phyloP scores from a whole-genome alignment of 1,140 invertebrate genomes.

The Cryptotermes secundus region DNA sequence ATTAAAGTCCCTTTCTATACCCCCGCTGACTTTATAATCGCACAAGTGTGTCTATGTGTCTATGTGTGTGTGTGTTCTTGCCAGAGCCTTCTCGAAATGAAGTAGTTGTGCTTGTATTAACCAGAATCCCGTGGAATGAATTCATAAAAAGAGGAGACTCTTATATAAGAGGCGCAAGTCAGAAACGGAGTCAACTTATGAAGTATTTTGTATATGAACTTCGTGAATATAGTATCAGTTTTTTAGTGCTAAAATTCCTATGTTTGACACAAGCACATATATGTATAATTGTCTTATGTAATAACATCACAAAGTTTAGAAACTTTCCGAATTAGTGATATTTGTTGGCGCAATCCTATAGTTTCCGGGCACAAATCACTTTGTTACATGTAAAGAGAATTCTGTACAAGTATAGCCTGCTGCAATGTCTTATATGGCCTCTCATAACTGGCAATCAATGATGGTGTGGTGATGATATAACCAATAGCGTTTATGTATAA shows the following conservation, averaged over 20 bases:
- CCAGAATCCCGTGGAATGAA: neutral
- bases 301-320: too few species aligned
- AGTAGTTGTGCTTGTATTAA: neutral
- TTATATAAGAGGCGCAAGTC: neutral
- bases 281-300: too few species aligned
- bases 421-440: too few species aligned
- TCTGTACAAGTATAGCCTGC: too few species aligned
- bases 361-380: too few species aligned
- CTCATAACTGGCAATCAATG: too few species aligned
- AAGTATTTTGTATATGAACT: neutral
- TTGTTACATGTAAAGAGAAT: too few species aligned
- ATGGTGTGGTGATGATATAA: too few species aligned
- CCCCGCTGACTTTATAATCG: neutral
- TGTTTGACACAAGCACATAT: neutral
- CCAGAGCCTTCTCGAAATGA: neutral
- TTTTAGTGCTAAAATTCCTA: neutral
- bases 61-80: neutral
- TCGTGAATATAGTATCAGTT: neutral
- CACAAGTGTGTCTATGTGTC: neutral
- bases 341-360: too few species aligned
- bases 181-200: neutral
- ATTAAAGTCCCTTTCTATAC: neutral
- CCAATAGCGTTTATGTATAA: too few species aligned
- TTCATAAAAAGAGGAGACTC: neutral
- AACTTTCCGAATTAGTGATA: too few species aligned